Evolutionary conservation across 2,797 vertebrate species (phyloP).

Genomic region (Alectoris magna): DNA sequence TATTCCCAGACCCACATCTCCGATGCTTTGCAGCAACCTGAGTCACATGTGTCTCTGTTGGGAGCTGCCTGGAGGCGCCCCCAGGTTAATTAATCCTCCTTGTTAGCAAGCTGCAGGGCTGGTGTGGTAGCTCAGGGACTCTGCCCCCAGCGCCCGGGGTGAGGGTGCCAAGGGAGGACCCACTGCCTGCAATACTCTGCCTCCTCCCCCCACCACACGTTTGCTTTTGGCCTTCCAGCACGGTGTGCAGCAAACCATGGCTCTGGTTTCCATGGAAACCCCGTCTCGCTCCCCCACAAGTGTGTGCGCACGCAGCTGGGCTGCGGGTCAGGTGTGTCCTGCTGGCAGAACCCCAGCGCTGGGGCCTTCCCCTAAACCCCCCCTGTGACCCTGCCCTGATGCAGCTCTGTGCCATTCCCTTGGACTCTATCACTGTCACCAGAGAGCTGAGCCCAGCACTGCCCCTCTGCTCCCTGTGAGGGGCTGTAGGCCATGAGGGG

Average conservation of each 20-base stretch:
- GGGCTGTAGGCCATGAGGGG: no score
- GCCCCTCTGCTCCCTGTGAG: neutral
- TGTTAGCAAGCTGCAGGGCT: neutral
- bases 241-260: neutral
- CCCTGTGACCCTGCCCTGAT: no score
- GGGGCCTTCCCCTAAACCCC: neutral
- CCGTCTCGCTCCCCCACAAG: neutral
- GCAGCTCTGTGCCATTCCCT: neutral
- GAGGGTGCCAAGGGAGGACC: neutral
- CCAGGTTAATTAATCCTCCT: neutral
- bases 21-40: rapidly evolving
- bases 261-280: slow-evolving; percentile 56
- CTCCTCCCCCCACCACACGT: neutral
- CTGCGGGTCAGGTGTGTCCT: neutral
- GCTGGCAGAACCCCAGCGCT: neutral
- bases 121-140: neutral
- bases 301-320: rapidly evolving
- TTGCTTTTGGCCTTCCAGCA: neutral
- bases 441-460: neutral
- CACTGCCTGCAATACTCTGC: neutral
- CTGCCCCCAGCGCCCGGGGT: neutral
- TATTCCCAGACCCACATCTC: neutral
- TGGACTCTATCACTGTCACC: neutral
- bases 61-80: neutral
- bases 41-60: neutral